These are phyloP conservation scores for Charanyca ferruginea DNA, from an alignment of 2,888 invertebrate species.

Conservation along the genomic window DNA sequence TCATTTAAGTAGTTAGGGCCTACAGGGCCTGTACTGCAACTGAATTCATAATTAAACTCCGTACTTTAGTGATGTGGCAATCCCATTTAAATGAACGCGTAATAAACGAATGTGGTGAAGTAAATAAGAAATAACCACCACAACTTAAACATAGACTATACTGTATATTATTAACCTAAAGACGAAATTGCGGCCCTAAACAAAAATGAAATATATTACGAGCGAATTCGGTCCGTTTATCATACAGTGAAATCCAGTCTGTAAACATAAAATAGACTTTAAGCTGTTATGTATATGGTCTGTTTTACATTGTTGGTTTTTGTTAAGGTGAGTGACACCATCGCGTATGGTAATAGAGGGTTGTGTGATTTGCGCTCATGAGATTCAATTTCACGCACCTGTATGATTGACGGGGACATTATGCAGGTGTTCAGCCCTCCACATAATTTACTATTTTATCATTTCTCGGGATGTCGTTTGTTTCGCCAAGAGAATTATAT, in stretches of 20 bases:
- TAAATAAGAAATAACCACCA: constrained; percentile 61
- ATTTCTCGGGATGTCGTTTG: constrained; percentile 74
- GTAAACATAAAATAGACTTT: constrained; percentile 59
- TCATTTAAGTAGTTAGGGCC: background rate
- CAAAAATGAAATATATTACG: constrained; percentile 72
- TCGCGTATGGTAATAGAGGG: constrained; percentile 79
- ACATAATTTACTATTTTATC: constrained; percentile 84
- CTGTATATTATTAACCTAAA: constrained; percentile 65
- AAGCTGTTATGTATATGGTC: constrained; percentile 58
- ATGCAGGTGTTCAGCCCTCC: constrained; percentile 81
- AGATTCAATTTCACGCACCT: constrained; percentile 88
- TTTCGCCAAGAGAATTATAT: constrained; percentile 62
- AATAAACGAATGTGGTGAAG: constrained; percentile 52
- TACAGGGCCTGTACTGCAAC: constrained; percentile 13
- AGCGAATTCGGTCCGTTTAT: constrained; percentile 69
- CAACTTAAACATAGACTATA: constrained; percentile 54
- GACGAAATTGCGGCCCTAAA: constrained; percentile 66
- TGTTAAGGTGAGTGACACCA: constrained; percentile 72
- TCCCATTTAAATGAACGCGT: constrained; percentile 38
- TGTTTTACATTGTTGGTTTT: constrained; percentile 54
- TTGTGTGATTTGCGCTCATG: constrained; percentile 88
- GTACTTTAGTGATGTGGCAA: constrained; percentile 41
- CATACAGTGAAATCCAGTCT: constrained; percentile 60
- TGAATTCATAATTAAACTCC: constrained; percentile 52
- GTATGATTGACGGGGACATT: constrained; percentile 87